phyloP scores from a whole-genome alignment of 2,113 vertebrate species.

The Garra rufa region DNA sequence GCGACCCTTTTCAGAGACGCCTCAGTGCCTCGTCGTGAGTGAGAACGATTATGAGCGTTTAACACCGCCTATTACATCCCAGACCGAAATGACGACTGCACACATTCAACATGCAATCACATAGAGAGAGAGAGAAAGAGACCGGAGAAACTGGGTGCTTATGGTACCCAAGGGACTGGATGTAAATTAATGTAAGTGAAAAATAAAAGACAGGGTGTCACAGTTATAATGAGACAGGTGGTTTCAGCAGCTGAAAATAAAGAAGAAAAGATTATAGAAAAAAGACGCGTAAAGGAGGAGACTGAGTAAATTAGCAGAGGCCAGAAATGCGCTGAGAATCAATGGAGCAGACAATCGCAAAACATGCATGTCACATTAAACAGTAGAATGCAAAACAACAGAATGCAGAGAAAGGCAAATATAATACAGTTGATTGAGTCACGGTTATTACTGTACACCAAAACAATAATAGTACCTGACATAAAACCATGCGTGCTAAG shows the following conservation, averaged over 20 bases:
- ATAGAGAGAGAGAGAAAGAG: constrained; percentile 29
- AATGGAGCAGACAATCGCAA: neutral
- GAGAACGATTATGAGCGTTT: constrained; percentile 52
- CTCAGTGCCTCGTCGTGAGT: constrained; percentile 42
- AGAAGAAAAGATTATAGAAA: neutral
- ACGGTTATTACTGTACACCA: neutral
- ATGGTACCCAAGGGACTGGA: constrained; percentile 36
- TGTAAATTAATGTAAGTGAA: constrained; percentile 55
- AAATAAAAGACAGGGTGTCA: constrained; percentile 70
- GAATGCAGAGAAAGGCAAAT: neutral
- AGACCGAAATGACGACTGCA: constrained; percentile 42
- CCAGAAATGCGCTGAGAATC: constrained; percentile 7
- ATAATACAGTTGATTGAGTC: neutral
- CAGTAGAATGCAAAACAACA: neutral
- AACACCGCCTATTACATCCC: constrained; percentile 51
- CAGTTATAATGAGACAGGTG: constrained; percentile 80
- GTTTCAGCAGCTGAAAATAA: constrained; percentile 76
- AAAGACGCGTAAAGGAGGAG: constrained; percentile 64
- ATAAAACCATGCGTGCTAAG: neutral
- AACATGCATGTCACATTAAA: constrained; percentile 1
- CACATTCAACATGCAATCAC: constrained; percentile 46
- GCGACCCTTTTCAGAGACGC: constrained; percentile 20
- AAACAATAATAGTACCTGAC: neutral
- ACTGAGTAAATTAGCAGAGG: constrained; percentile 36
- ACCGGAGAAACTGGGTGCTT: constrained; percentile 17